A percentile compares a stretch with the other conserved stretches of the same genome.
phyloP scores from a whole-genome alignment of 2,797 vertebrate genomes.

The Sphenopsis melanotis region DNA sequence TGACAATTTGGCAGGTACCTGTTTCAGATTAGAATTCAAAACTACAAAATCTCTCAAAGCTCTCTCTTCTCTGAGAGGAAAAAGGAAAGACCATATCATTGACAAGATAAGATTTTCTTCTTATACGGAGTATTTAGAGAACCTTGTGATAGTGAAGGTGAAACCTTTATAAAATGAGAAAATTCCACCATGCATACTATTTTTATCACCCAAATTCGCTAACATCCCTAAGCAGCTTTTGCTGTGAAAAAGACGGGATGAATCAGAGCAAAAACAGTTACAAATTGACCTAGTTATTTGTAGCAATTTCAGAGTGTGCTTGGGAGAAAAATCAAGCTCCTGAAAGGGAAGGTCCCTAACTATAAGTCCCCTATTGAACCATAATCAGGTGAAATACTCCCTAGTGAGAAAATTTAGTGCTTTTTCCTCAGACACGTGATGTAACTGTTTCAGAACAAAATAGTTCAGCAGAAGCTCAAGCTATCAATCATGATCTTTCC shows the following conservation, averaged over 20 bases:
- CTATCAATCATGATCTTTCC: neutral
- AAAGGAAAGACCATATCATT: neutral
- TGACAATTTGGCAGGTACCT: neutral
- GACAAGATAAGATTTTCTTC: neutral
- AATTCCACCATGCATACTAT: neutral
- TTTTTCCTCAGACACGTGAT: neutral
- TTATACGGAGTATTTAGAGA: neutral
- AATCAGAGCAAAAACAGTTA: neutral
- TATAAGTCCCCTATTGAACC: neutral
- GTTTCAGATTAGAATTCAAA: neutral
- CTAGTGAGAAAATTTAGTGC: neutral
- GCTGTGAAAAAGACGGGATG: neutral
- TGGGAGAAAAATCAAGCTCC: neutral
- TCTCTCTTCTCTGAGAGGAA: neutral
- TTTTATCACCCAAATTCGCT: neutral
- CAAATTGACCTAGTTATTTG: neutral
- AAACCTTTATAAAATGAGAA: neutral
- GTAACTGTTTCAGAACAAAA: neutral
- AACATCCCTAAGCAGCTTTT: neutral
- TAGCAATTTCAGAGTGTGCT: neutral
- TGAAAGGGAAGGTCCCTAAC: neutral
- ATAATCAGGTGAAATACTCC: neutral
- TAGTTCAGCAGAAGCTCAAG: neutral
- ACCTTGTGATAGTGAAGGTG: neutral
- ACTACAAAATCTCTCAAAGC: neutral